These are phyloP conservation scores for Fragum whitleyi DNA, from an alignment of 2,888 invertebrate genomes.

Conservation along the genomic window DNA sequence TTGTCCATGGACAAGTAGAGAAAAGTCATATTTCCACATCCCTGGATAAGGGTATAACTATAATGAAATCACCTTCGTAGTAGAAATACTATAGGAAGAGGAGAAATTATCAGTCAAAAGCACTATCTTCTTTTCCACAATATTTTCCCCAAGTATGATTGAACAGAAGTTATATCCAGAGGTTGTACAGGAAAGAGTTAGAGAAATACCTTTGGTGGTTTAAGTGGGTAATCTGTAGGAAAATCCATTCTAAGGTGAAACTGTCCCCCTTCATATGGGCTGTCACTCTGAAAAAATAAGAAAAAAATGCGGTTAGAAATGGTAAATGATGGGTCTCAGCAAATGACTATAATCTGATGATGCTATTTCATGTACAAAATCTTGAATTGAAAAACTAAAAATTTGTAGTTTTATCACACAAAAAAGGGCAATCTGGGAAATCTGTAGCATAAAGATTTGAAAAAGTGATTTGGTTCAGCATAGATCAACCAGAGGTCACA, in stretches of 20 bases:
- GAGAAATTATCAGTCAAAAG: not conserved
- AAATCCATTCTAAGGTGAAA: slow-evolving; percentile 68
- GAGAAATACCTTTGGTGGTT: slow-evolving; percentile 65
- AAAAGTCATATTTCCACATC: too few relatives aligned
- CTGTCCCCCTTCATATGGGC: slow-evolving; percentile 63
- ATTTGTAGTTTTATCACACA: too few relatives aligned
- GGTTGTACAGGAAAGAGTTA: not conserved
- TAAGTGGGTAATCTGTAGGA: slow-evolving; percentile 67
- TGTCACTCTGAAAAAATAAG: slow-evolving; percentile 50
- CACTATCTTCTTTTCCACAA: not conserved
- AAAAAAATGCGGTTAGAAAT: slow-evolving; percentile 7
- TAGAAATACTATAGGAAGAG: not conserved
- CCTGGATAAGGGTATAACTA: too few relatives aligned
- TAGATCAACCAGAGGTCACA: too few relatives aligned
- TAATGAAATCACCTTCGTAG: too few relatives aligned
- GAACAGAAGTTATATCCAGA: not conserved
- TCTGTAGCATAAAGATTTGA: too few relatives aligned
- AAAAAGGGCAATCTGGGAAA: too few relatives aligned
- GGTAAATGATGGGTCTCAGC: not conserved
- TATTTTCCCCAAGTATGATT: not conserved
- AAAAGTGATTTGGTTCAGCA: too few relatives aligned
- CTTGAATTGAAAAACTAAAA: too few relatives aligned
- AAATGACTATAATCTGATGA: not conserved
- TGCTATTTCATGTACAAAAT: not conserved
- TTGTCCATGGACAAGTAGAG: too few relatives aligned